Percentiles rank a stretch among this genome's conserved stretches.
phyloP scores from a whole-genome alignment of 2,113 vertebrate species.

The Fulmarus glacialis region DNA sequence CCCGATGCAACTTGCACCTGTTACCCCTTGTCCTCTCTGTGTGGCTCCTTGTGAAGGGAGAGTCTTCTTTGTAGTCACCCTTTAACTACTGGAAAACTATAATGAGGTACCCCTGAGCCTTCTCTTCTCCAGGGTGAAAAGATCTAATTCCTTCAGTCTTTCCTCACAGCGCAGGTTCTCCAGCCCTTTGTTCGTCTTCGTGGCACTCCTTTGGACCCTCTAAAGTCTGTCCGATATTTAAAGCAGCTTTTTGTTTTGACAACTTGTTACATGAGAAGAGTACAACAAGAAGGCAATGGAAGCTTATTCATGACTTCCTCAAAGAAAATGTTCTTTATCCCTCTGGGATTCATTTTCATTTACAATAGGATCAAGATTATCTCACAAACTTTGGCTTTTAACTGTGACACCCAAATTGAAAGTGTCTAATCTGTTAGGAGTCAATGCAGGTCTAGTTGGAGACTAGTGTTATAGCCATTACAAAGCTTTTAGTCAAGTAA shows the following conservation, averaged over 20 bases:
- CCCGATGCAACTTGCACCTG: background rate
- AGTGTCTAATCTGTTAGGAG: background rate
- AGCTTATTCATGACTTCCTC: background rate
- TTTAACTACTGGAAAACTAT: background rate
- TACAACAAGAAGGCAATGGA: background rate
- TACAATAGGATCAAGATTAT: background rate
- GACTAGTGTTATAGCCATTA: background rate
- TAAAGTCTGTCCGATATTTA: background rate
- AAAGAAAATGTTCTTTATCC: background rate
- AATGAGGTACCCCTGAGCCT: background rate
- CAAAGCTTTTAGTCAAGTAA: background rate
- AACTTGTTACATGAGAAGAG: background rate
- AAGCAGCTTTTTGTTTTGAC: background rate
- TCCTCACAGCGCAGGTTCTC: background rate
- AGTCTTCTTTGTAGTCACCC: background rate
- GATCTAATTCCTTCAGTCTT: background rate
- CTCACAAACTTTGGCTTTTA: background rate
- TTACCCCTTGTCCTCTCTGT: background rate
- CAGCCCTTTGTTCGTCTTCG: background rate
- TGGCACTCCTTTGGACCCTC: background rate
- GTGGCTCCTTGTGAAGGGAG: background rate
- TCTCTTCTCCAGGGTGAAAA: background rate
- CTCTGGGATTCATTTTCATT: background rate
- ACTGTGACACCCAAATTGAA: background rate
- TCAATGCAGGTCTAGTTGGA: background rate